phyloP scores from a whole-genome alignment of 2,888 invertebrate genomes.

The Labia minor region DNA sequence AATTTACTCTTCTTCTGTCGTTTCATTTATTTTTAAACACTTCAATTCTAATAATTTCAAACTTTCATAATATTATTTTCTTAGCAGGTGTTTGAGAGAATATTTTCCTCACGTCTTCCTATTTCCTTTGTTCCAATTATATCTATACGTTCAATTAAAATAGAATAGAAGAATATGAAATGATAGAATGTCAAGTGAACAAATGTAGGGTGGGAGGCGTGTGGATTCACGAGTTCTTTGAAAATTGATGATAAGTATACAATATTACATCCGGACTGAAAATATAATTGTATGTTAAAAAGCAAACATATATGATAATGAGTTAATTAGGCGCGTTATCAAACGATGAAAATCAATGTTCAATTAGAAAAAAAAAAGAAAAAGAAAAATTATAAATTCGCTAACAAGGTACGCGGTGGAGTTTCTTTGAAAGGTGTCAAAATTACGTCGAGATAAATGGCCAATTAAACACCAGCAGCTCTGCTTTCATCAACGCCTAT shows the following conservation, averaged over 20 bases:
- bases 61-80: too few species aligned
- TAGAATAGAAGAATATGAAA: background rate
- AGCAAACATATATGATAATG: constrained; percentile 1
- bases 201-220: background rate
- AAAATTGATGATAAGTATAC: background rate
- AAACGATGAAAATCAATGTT: background rate
- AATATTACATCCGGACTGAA: background rate
- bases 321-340: constrained; percentile 13
- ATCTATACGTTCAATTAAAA: too few species aligned
- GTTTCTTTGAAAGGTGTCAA: background rate
- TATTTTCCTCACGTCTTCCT: background rate
- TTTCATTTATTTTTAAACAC: too few species aligned
- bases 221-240: background rate
- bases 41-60: too few species aligned
- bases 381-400: too few species aligned
- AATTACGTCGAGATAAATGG: background rate
- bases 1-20: too few species aligned
- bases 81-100: constrained; percentile 1
- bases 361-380: background rate
- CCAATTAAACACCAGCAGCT: background rate
- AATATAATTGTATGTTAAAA: constrained; percentile 5
- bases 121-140: constrained; percentile 13
- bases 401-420: background rate
- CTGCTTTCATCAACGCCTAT: too few species aligned
- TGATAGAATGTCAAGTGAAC: background rate